Percentiles rank a stretch among this genome's conserved stretches.
Evolutionary conservation across 53 echinoderm and acorn worm genomes (phyloP).

Genomic region (Temnopleurus reevesii): DNA sequence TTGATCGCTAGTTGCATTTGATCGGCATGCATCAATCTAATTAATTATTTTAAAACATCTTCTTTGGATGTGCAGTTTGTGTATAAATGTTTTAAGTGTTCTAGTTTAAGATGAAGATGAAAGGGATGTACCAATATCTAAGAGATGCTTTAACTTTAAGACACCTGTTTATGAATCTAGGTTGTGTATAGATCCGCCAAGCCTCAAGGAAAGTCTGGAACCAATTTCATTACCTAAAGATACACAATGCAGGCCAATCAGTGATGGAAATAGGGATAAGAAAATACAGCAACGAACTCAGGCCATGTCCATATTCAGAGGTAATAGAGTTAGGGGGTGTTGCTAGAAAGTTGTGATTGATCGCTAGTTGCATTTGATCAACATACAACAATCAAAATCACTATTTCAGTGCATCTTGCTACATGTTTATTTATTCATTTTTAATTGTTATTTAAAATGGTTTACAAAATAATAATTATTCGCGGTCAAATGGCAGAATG

Average conservation of each 20-base stretch:
- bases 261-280: not conserved
- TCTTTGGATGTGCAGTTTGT: too few species aligned
- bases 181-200: not conserved
- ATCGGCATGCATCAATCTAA: not conserved
- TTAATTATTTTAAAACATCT: too few species aligned
- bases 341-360: not conserved
- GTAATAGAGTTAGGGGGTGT: not conserved
- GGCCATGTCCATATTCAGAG: not conserved
- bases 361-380: not conserved
- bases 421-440: too few species aligned
- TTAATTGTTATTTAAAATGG: too few species aligned
- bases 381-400: not conserved
- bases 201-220: not conserved
- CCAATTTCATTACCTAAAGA: not conserved
- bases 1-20: not conserved
- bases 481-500: too few species aligned
- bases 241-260: too few species aligned
- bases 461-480: too few species aligned
- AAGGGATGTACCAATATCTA: too few species aligned
- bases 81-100: too few species aligned
- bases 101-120: too few species aligned
- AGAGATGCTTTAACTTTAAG: too few species aligned
- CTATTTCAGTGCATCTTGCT: too few species aligned
- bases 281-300: not conserved
- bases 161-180: constrained; percentile 25